A percentile compares a stretch with the other conserved stretches of the same genome.
phyloP scores from a whole-genome alignment of 2,797 vertebrate species.

The Todus mexicanus region DNA sequence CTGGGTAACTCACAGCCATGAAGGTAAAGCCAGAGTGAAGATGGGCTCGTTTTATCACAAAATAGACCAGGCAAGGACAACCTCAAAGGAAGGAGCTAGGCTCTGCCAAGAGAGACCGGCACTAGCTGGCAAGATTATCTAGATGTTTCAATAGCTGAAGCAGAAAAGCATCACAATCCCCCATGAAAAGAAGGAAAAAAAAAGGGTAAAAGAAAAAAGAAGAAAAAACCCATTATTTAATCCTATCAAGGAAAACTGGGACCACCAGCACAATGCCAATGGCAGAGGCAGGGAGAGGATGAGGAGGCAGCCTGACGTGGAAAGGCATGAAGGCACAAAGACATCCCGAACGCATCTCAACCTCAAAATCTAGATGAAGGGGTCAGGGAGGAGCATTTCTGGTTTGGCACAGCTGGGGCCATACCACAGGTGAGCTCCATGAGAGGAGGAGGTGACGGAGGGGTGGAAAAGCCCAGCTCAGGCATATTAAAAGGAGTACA shows the following conservation, averaged over 20 bases:
- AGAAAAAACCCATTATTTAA: neutral
- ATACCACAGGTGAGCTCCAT: accelerated
- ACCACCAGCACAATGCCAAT: accelerated
- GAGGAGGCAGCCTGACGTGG: neutral
- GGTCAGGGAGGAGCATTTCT: neutral
- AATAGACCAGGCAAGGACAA: neutral
- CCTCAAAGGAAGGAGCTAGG: neutral
- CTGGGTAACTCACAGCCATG: neutral
- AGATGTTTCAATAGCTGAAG: neutral
- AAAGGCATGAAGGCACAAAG: neutral
- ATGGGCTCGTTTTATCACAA: neutral
- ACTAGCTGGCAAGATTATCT: neutral
- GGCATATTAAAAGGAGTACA: neutral
- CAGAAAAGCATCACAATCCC: neutral
- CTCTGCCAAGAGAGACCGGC: neutral
- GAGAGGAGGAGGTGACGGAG: neutral
- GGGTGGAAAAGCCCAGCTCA: accelerated
- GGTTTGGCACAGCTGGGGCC: accelerated
- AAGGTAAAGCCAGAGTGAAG: neutral
- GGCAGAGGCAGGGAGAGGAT: neutral
- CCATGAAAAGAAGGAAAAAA: accelerated
- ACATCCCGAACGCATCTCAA: neutral
- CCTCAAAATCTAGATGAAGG: neutral
- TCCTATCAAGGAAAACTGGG: neutral
- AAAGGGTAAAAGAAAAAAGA: accelerated